A percentile compares a stretch with the other conserved stretches of the same genome.
Conservation (phyloP, 2,113 vertebrate genomes). For the Carassius auratus region DNA sequence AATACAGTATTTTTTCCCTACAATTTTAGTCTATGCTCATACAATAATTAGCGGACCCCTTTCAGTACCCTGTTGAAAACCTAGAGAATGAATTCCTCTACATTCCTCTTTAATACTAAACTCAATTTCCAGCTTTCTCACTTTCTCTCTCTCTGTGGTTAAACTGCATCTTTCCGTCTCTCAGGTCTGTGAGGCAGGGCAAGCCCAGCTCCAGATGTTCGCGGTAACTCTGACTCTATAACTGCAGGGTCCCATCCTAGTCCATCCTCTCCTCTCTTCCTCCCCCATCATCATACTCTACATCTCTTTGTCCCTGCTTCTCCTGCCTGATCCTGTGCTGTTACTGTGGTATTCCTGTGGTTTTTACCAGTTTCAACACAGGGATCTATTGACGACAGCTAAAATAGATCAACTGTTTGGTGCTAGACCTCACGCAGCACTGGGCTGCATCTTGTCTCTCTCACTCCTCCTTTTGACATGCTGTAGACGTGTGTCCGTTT, state of each 20-base stretch:
- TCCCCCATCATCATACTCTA: not conserved
- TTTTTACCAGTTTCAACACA: constrained; percentile 56
- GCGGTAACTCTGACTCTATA: constrained; percentile 73
- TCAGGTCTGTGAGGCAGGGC: constrained; percentile 76
- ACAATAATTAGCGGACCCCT: not conserved
- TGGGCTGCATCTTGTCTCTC: constrained; percentile 37
- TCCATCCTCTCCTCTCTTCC: constrained; percentile 32
- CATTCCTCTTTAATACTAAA: constrained; percentile 1
- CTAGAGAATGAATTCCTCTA: not conserved
- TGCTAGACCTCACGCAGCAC: constrained; percentile 44
- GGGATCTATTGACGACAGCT: constrained; percentile 52
- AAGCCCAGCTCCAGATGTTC: constrained; percentile 77
- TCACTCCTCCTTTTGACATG: constrained; percentile 43
- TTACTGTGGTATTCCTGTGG: constrained; percentile 58
- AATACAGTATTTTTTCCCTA: not conserved
- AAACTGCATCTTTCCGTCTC: constrained; percentile 76
- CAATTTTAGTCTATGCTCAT: not conserved
- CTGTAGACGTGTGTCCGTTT: constrained; percentile 60
- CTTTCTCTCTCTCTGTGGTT: constrained; percentile 44
- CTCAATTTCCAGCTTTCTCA: constrained; percentile 1
- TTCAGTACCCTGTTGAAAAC: not conserved
- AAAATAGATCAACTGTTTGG: constrained; percentile 54
- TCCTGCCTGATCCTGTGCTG: constrained; percentile 54
- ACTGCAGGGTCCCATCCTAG: constrained; percentile 65
- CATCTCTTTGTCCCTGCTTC: constrained; percentile 59